Conservation (phyloP, 2,888 invertebrate genomes). For the Cosmopolites sordidus region DNA sequence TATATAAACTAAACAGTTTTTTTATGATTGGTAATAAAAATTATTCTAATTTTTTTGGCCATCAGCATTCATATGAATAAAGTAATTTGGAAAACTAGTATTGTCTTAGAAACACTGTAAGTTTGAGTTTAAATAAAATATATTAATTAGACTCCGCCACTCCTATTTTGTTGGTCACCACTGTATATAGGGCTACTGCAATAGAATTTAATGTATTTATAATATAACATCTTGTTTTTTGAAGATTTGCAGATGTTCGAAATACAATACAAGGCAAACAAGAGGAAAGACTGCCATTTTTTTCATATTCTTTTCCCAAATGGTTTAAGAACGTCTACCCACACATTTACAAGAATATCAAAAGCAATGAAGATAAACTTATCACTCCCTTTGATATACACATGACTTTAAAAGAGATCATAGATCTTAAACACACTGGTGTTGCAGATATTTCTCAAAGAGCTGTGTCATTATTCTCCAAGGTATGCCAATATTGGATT, state of each 20-base stretch:
- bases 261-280: conserved; percentile 86
- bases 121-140: no score
- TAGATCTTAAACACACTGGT: conserved; percentile 52
- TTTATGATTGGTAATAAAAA: no score
- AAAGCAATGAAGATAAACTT: conserved; percentile 63
- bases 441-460: conserved; percentile 54
- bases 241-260: conserved; percentile 74
- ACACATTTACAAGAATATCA: conserved; percentile 57
- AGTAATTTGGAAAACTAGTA: background rate
- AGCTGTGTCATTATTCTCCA: conserved; percentile 59
- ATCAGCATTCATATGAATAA: no score
- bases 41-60: no score
- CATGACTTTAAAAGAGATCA: conserved; percentile 68
- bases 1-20: no score
- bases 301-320: conserved; percentile 72
- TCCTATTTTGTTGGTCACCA: no score
- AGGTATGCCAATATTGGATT: conserved; percentile 45
- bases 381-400: conserved; percentile 89
- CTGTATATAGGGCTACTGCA: no score
- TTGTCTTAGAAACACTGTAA: no score
- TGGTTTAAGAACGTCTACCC: conserved; percentile 62
- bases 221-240: background rate
- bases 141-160: no score
- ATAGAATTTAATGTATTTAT: background rate
- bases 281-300: conserved; percentile 86